Base-by-base conservation (phyloP, 2,888 invertebrate genomes). In the Archaeoteleia sp. region DNA sequence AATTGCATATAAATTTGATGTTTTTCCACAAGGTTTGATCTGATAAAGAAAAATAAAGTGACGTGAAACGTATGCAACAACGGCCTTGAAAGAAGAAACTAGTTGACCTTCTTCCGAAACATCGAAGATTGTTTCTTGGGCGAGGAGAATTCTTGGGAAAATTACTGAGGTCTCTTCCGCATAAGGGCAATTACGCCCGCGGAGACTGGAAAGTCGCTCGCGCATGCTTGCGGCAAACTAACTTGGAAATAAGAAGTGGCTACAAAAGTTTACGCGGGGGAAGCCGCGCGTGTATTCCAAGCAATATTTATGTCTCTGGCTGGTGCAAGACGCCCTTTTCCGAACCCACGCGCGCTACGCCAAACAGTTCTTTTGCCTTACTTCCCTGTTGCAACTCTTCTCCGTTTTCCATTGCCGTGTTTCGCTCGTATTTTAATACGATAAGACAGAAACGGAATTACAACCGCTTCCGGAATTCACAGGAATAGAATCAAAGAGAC, bases 31-130 rank as follows among this genome's bases (percentile, higher is more conserved):
- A 62, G 54, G 5, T n/a, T n/a, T 15, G 17, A 6, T 13, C 13
- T 6, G 17, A 37, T 37, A 37, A 37, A 37, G 37, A n/a, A n/a
- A 37, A 37, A 17, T n/a, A 17, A 17, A 14, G 37, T 17, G n/a
- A n/a, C 37, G 17, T 17, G 37, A n/a, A 9, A n/a, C 17, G 15
- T 9, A 7, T n/a, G 8, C 40, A 4, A 9, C 20, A 34, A 55
- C 48, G 61, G 61, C 67, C 67, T 67, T 67, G 67, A 67, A 67
- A 61, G 61, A 60, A 60, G 34, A 45, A 53, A 62, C 67, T 69
- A 71, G 70, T 72, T 72, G 65, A 70, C 71, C 65, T 67, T 58
- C 68, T 53, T 66, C 51, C 37, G 54, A 62, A 60, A 69, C 25
- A 49, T 49, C 39, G 30, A 51, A 40, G 23, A 10, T 40, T 12